Evolutionary conservation across 2,888 invertebrate species (phyloP).

Genomic region (Melipona bicolor): DNA sequence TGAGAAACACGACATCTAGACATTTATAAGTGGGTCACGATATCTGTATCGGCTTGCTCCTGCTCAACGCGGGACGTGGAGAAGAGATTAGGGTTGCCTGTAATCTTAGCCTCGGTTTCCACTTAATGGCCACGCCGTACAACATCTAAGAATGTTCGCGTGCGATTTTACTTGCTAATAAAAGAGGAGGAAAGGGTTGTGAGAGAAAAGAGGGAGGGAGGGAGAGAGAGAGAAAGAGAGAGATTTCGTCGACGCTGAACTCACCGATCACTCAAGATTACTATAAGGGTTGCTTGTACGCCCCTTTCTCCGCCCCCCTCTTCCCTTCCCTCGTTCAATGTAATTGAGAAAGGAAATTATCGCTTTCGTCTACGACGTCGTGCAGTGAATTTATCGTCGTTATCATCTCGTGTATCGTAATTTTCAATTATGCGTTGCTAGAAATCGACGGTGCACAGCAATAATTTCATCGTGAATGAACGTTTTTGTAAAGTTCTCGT

Average conservation of each 20-base stretch:
- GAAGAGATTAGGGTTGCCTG: conserved; percentile 40
- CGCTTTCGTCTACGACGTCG: conserved; percentile 28
- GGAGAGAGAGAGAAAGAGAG: neutral
- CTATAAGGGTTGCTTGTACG: conserved; percentile 9
- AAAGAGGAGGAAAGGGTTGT: conserved; percentile 1
- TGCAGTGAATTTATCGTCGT: conserved; percentile 23
- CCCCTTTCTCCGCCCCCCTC: neutral
- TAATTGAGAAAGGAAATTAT: conserved; percentile 51
- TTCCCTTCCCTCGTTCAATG: neutral
- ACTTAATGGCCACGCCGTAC: conserved; percentile 48
- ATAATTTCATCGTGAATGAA: neutral
- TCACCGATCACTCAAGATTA: conserved; percentile 33
- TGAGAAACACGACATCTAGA: conserved; percentile 64
- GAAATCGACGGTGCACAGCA: neutral
- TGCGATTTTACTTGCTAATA: conserved; percentile 41
- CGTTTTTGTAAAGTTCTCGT: no score
- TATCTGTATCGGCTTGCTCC: conserved; percentile 64
- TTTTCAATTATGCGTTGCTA: conserved; percentile 22
- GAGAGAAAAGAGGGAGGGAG: neutral
- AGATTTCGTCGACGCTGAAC: neutral
- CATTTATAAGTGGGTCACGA: conserved; percentile 70
- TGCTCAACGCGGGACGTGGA: conserved; percentile 47
- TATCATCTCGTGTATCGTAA: conserved; percentile 38
- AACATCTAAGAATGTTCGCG: conserved; percentile 56
- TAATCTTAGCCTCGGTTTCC: conserved; percentile 57